A percentile compares a stretch with the other conserved stretches of the same genome.
Conservation (phyloP, 2,113 vertebrate species). For the Antechinus flavipes region DNA sequence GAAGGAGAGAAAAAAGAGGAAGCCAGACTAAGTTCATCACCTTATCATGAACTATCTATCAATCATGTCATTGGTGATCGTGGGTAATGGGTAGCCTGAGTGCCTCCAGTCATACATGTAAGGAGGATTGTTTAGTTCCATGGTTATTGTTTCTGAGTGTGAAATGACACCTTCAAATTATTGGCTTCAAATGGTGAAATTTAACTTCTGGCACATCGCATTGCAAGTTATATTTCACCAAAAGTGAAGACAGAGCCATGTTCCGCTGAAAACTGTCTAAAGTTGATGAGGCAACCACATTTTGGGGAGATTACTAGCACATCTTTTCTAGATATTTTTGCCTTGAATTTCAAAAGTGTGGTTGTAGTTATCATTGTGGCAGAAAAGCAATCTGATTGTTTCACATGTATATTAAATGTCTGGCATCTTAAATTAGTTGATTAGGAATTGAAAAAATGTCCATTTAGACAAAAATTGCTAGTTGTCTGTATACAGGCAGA, state of each 20-base stretch:
- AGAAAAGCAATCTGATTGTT: constrained; percentile 2
- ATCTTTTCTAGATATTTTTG: neutral
- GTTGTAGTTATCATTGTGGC: neutral
- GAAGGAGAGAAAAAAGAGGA: constrained; percentile 72
- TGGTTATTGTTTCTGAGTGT: constrained; percentile 40
- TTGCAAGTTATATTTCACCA: constrained; percentile 45
- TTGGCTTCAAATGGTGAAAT: constrained; percentile 23
- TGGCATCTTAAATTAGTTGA: constrained; percentile 12
- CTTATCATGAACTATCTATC: constrained; percentile 79
- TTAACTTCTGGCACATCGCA: constrained; percentile 14
- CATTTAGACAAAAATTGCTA: constrained; percentile 36
- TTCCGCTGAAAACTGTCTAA: neutral
- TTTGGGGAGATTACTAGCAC: neutral
- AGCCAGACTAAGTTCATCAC: constrained; percentile 66
- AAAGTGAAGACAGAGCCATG: constrained; percentile 23
- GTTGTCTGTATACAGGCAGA: neutral
- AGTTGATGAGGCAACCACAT: neutral
- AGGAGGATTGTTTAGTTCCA: constrained; percentile 48
- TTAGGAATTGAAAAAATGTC: neutral
- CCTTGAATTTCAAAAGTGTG: constrained; percentile 28
- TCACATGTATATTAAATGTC: neutral
- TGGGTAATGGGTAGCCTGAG: constrained; percentile 63
- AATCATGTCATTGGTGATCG: constrained; percentile 71
- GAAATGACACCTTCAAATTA: constrained; percentile 48
- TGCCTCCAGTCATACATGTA: constrained; percentile 55